Percentiles rank a stretch among this genome's conserved stretches.
These are phyloP conservation scores for Clamator glandarius DNA, from an alignment of 2,797 vertebrate genomes.

Conservation along the genomic window DNA sequence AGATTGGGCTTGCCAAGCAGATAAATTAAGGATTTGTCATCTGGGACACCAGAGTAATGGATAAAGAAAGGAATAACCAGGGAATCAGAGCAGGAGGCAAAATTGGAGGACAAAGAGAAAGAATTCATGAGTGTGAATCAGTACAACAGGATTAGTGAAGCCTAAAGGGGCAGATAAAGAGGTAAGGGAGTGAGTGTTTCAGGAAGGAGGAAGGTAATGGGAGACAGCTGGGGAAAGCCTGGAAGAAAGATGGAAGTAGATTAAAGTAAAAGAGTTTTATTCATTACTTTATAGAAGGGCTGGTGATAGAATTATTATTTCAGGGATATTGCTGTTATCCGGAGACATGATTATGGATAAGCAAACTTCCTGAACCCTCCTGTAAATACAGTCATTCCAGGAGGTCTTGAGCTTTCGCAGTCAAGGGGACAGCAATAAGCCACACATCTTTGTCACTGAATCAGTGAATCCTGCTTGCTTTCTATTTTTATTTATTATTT, in stretches of 20 bases:
- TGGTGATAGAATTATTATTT: neutral
- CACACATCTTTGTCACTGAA: neutral
- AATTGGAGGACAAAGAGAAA: neutral
- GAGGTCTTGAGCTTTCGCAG: neutral
- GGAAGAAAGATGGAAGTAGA: neutral
- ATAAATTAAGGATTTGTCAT: conserved; percentile 27
- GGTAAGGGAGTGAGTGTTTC: neutral
- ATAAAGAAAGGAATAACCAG: conserved; percentile 30
- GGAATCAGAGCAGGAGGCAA: neutral
- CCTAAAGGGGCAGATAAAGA: neutral
- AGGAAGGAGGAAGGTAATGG: neutral
- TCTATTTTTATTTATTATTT: conserved; percentile 14
- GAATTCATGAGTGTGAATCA: neutral
- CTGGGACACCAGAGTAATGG: neutral
- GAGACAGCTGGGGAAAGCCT: neutral
- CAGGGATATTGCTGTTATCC: neutral
- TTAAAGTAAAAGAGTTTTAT: neutral
- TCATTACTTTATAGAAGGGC: neutral
- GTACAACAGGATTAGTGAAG: conserved; percentile 11
- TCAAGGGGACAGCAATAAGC: neutral
- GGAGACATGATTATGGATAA: neutral
- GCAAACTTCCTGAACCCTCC: neutral
- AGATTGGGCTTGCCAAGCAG: neutral
- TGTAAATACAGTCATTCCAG: neutral
- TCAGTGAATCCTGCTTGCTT: neutral